Conservation (phyloP, 2,113 vertebrate species). For the Candoia aspera region DNA sequence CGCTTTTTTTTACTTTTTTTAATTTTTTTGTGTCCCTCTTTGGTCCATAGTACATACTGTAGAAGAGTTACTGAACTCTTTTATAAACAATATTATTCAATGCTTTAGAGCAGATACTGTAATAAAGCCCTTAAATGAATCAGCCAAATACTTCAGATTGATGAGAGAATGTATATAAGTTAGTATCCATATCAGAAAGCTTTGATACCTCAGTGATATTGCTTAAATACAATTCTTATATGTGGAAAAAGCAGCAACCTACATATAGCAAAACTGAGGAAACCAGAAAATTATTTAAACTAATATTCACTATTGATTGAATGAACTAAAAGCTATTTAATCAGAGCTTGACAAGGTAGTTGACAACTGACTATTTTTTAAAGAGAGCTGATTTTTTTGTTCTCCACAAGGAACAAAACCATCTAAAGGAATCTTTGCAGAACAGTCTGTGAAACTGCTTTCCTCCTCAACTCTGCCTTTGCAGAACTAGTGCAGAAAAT, state of each 20-base stretch:
- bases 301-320: conserved; percentile 54
- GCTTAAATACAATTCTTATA: conserved; percentile 3
- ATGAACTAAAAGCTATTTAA: conserved; percentile 53
- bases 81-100: conserved; percentile 32
- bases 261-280: conserved; percentile 36
- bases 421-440: conserved; percentile 6
- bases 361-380: conserved; percentile 43
- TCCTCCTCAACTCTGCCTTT: too few species aligned
- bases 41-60: neutral
- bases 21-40: neutral
- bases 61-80: neutral
- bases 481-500: neutral
- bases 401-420: conserved; percentile 52
- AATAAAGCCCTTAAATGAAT: conserved; percentile 47
- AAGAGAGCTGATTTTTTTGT: conserved; percentile 35
- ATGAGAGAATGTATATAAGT: conserved; percentile 7
- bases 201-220: conserved; percentile 27
- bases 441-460: neutral
- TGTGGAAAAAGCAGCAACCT: conserved; percentile 39
- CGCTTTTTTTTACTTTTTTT: neutral
- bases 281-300: conserved; percentile 37
- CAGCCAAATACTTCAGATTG: conserved; percentile 44
- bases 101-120: conserved; percentile 38
- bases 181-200: neutral
- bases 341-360: conserved; percentile 41